These are phyloP conservation scores for Haliclona indistincta DNA, from an alignment of 37 sponge, comb jelly and placozoan genomes.

Conservation along the genomic window DNA sequence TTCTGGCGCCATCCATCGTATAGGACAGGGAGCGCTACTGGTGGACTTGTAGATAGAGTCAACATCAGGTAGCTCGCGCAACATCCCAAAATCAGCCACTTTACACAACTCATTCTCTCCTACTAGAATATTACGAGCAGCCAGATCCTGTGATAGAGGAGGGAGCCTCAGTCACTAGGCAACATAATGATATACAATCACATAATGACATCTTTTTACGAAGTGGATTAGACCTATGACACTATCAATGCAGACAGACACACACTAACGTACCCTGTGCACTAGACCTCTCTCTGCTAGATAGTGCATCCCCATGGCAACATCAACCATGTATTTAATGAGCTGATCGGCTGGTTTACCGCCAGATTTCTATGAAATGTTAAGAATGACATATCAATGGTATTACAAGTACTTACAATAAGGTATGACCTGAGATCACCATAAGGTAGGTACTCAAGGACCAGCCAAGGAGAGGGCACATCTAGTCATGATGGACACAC, in stretches of 20 bases:
- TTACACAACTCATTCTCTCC: conserved; percentile 71
- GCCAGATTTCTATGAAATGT: background rate
- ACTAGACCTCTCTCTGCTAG: conserved; percentile 57
- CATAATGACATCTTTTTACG: background rate
- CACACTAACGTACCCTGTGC: conserved; percentile 28
- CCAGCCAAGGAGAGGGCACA: conserved; percentile 35
- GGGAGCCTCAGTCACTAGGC: background rate
- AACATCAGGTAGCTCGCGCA: conserved; percentile 59
- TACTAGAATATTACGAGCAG: conserved; percentile 82
- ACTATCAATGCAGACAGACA: background rate
- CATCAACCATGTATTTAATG: conserved; percentile 75
- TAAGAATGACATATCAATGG: background rate
- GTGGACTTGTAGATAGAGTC: conserved; percentile 29
- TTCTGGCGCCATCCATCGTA: conserved; percentile 79
- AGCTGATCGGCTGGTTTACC: conserved; percentile 25
- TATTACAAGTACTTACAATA: conserved; percentile 5
- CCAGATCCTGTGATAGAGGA: conserved; percentile 70
- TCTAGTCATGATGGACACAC: too few relatives aligned
- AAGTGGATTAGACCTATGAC: background rate
- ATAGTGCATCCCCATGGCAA: conserved; percentile 82
- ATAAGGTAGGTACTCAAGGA: conserved; percentile 64
- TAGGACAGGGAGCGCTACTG: conserved; percentile 34
- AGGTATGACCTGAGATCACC: conserved; percentile 71
- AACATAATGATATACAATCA: background rate
- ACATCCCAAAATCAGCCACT: conserved; percentile 86